Conservation (phyloP, 2,797 vertebrate species). For the Acrocephalus scirpaceus region DNA sequence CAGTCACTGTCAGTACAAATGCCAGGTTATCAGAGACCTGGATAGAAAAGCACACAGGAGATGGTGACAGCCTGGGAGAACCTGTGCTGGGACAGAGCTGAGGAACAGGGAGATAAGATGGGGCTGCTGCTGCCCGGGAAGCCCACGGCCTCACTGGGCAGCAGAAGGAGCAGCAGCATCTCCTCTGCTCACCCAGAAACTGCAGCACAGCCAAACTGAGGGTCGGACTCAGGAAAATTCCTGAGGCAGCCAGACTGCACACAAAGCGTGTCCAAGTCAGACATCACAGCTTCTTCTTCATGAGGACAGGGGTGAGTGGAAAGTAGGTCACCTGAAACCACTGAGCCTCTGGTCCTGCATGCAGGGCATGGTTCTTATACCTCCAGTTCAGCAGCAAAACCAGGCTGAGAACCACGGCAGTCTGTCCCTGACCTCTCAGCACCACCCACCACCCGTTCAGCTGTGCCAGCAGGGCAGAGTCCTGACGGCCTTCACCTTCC, state of each 20-base stretch:
- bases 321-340: not conserved
- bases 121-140: not conserved
- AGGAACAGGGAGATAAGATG: not conserved
- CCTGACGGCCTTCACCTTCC: not conserved
- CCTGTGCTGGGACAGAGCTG: not conserved
- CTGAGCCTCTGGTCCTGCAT: not conserved
- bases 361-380: not conserved
- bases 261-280: too few relatives aligned
- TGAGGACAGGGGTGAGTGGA: not conserved
- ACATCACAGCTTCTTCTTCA: not conserved
- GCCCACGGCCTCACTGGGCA: rapidly evolving
- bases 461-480: not conserved
- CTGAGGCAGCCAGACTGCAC: not conserved
- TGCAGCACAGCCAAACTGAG: not conserved
- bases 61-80: not conserved
- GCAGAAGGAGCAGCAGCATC: not conserved
- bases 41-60: not conserved
- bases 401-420: rapidly evolving
- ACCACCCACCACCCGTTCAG: rapidly evolving
- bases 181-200: rapidly evolving
- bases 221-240: not conserved
- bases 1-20: not conserved
- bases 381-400: not conserved
- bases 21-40: not conserved
- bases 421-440: not conserved